Evolutionary conservation across 2,113 vertebrate genomes (phyloP).

Genomic region (Oreochromis spilurus): DNA sequence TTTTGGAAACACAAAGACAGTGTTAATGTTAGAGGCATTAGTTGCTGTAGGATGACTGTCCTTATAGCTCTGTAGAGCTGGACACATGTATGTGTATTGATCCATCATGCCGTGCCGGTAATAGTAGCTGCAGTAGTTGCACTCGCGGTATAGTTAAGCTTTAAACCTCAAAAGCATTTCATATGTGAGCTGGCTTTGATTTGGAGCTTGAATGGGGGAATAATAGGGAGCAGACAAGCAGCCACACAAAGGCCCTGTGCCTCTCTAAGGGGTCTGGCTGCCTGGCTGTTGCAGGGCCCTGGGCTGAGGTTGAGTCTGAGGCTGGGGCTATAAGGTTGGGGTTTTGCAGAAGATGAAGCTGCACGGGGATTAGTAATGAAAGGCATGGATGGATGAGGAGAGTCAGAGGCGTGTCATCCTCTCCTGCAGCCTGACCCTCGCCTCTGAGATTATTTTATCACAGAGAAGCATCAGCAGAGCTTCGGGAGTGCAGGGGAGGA

Average conservation of each 20-base stretch:
- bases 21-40: constrained; percentile 3
- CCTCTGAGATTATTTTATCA: constrained; percentile 51
- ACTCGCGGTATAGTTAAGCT: constrained; percentile 51
- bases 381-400: constrained; percentile 63
- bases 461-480: constrained; percentile 13
- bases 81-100: constrained; percentile 37
- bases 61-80: not conserved
- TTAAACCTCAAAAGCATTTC: constrained; percentile 69
- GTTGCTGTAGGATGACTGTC: not conserved
- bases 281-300: constrained; percentile 52
- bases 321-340: constrained; percentile 42
- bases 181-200: constrained; percentile 71
- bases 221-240: constrained; percentile 70
- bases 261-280: constrained; percentile 61
- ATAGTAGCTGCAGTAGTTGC: constrained; percentile 66
- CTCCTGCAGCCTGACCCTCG: constrained; percentile 53
- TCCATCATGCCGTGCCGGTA: constrained; percentile 50
- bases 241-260: constrained; percentile 63
- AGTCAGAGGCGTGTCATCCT: constrained; percentile 65
- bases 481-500: not conserved
- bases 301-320: constrained; percentile 53
- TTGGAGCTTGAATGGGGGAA: constrained; percentile 54
- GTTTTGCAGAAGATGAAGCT: constrained; percentile 49
- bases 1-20: not conserved
- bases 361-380: constrained; percentile 57